Evolutionary conservation across 2,113 vertebrate genomes (phyloP).

Genomic region (Argyrosomus japonicus): DNA sequence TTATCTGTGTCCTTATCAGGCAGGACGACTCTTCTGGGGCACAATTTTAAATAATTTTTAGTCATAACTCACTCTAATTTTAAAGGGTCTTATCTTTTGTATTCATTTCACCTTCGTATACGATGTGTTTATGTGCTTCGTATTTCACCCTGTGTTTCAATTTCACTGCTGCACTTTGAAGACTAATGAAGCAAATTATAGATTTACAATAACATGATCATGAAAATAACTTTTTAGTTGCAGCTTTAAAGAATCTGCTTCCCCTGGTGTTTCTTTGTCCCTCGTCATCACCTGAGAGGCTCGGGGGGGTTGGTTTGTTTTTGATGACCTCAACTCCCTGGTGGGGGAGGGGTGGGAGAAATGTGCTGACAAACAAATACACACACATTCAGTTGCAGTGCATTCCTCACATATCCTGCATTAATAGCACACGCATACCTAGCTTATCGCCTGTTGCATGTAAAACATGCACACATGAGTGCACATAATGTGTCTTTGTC

Average conservation of each 20-base stretch:
- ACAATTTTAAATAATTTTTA: neutral
- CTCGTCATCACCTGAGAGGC: slow-evolving; percentile 66
- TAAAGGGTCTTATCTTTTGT: neutral
- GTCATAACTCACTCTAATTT: neutral
- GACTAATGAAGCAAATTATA: neutral
- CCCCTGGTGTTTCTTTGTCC: slow-evolving; percentile 54
- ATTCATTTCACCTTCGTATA: no score
- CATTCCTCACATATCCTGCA: slow-evolving; percentile 74
- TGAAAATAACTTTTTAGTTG: neutral
- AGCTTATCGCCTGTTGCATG: slow-evolving; percentile 32
- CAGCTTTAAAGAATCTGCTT: slow-evolving; percentile 46
- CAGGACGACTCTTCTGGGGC: neutral
- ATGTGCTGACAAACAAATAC: slow-evolving; percentile 71
- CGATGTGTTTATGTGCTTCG: neutral
- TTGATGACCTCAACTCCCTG: slow-evolving; percentile 62
- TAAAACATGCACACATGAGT: slow-evolving; percentile 22
- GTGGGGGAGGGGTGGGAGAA: slow-evolving; percentile 22
- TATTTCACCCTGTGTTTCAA: neutral
- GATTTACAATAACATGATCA: neutral
- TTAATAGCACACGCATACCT: slow-evolving; percentile 50
- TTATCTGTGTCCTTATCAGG: neutral
- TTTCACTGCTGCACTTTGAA: neutral
- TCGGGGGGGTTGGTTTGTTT: slow-evolving; percentile 48
- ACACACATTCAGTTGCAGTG: slow-evolving; percentile 33
- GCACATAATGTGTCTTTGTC: slow-evolving; percentile 52